These are phyloP conservation scores for Plebejus anna DNA, from an alignment of 2,888 invertebrate genomes.

Conservation along the genomic window DNA sequence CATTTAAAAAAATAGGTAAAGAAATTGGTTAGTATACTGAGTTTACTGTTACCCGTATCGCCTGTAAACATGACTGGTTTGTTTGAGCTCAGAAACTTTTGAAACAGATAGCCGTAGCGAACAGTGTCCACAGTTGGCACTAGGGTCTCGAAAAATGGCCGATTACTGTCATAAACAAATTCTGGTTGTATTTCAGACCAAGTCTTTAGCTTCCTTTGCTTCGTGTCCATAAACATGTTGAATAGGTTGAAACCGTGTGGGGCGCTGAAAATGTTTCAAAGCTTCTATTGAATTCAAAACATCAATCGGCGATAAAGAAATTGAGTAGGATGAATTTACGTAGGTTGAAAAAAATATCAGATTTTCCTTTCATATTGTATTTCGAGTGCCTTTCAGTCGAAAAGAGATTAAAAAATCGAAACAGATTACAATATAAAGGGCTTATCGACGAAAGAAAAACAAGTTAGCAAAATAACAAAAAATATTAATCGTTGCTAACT, in stretches of 20 bases:
- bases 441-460: background rate
- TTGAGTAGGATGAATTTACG: background rate
- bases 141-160: conserved; percentile 92
- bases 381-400: background rate
- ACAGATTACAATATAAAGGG: background rate
- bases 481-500: background rate
- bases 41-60: conserved; percentile 71
- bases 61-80: conserved; percentile 94
- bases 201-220: conserved; percentile 83
- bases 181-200: conserved; percentile 90
- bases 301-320: background rate
- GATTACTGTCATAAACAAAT: conserved; percentile 84
- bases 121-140: conserved; percentile 96
- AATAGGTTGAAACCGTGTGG: conserved; percentile 85
- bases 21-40: too few species aligned
- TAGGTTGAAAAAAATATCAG: background rate
- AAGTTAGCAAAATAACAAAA: conserved; percentile 25
- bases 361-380: background rate
- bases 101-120: conserved; percentile 89
- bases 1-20: too few species aligned
- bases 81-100: conserved; percentile 84
- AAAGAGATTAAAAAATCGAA: background rate
- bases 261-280: conserved; percentile 72
- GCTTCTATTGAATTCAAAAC: background rate
- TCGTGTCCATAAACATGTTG: conserved; percentile 87